Percentiles rank a stretch among this genome's conserved stretches.
These are phyloP conservation scores for Ptyas mucosa DNA, from an alignment of 2,113 vertebrate species.

Conservation along the genomic window DNA sequence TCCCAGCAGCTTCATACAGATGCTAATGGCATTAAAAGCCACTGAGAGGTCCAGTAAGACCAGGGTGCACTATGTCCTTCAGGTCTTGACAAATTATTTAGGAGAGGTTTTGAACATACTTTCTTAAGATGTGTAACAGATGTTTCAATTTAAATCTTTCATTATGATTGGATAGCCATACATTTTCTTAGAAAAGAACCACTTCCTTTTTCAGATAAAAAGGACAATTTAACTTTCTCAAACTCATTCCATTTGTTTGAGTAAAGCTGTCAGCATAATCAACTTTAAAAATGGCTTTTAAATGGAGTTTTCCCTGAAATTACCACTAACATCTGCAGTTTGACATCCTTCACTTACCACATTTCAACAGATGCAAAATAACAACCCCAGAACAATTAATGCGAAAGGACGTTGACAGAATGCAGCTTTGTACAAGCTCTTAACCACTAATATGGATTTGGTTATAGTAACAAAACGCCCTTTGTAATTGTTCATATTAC, in stretches of 20 bases:
- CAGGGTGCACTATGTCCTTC: not conserved
- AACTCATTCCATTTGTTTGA: not conserved
- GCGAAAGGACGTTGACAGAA: not conserved
- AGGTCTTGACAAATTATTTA: not conserved
- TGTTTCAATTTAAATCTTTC: not conserved
- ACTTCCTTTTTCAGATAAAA: not conserved
- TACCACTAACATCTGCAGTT: slow-evolving; percentile 14
- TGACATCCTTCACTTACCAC: slow-evolving; percentile 5
- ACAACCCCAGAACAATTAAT: not conserved
- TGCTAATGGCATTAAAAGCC: not conserved
- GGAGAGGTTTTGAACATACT: not conserved
- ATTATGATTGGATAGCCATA: not conserved
- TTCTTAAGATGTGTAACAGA: not conserved
- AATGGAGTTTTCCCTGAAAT: slow-evolving; percentile 9
- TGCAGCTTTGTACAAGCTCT: not conserved
- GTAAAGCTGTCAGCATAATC: slow-evolving; percentile 5
- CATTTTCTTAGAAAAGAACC: not conserved
- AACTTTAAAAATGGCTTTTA: not conserved
- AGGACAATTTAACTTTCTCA: slow-evolving; percentile 6
- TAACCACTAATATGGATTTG: not conserved
- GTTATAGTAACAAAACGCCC: not conserved
- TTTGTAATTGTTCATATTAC: not conserved
- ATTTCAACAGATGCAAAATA: slow-evolving; percentile 13
- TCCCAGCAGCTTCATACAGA: not conserved
- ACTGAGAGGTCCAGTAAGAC: not conserved